A percentile compares a stretch with the other conserved stretches of the same genome.
Evolutionary conservation across 2,797 vertebrate species (phyloP).

Genomic region (Ciconia nigra): DNA sequence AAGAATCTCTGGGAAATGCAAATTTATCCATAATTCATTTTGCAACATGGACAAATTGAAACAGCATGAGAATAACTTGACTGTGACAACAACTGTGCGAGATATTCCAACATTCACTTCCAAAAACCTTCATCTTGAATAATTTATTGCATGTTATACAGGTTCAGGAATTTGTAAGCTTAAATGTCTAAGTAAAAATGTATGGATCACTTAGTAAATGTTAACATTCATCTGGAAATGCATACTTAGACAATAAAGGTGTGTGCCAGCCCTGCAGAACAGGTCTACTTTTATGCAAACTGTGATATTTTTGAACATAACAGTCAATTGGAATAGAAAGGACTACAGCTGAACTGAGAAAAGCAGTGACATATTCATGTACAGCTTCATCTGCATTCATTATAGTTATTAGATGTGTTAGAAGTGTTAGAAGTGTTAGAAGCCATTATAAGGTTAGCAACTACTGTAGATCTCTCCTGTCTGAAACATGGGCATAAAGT

Average conservation of each 20-base stretch:
- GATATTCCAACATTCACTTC: not conserved
- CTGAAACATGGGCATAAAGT: not conserved
- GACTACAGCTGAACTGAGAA: not conserved
- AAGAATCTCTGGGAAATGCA: not conserved
- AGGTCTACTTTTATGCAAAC: not conserved
- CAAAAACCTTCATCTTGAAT: not conserved
- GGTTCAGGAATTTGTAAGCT: not conserved
- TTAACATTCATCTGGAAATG: not conserved
- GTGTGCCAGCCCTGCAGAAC: not conserved
- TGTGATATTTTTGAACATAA: not conserved
- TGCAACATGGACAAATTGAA: not conserved
- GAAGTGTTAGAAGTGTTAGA: too few relatives aligned
- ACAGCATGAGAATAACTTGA: not conserved
- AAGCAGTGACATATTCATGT: not conserved
- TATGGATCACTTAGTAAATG: not conserved
- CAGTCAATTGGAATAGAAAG: not conserved
- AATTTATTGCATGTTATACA: not conserved
- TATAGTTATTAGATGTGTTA: too few relatives aligned
- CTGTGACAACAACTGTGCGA: not conserved
- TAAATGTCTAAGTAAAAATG: not conserved
- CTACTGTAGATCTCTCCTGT: not conserved
- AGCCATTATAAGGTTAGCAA: not conserved
- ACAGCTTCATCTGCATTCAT: not conserved
- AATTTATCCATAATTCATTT: not conserved
- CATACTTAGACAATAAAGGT: not conserved